phyloP scores from a whole-genome alignment of 2,113 vertebrate species.

The Regulus satrapa region DNA sequence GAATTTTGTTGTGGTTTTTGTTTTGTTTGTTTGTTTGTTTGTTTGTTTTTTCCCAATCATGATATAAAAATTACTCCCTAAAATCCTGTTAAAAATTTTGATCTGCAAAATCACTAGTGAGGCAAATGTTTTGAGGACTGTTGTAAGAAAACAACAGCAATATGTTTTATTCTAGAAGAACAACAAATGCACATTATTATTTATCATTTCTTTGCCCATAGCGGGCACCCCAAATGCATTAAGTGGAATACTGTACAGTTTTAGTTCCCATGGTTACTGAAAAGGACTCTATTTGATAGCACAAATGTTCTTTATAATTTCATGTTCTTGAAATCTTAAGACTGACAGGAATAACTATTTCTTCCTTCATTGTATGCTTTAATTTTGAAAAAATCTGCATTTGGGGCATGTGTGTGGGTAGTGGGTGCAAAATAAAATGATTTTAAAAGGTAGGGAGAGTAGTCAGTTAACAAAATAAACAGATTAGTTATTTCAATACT shows the following conservation, averaged over 20 bases:
- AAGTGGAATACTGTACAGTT: neutral
- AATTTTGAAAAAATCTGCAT: neutral
- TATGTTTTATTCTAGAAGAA: neutral
- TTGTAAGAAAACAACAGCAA: neutral
- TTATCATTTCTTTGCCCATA: neutral
- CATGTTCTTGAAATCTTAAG: neutral
- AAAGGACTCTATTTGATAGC: neutral
- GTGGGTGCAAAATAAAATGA: neutral
- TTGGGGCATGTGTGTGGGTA: fast-evolving
- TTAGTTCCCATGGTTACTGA: neutral
- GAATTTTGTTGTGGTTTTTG: too few species aligned
- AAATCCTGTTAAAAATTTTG: neutral
- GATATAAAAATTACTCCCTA: neutral
- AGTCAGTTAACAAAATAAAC: neutral
- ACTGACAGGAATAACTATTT: neutral
- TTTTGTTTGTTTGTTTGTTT: too few species aligned
- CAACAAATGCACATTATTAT: neutral
- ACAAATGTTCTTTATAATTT: neutral
- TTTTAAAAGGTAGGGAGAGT: neutral
- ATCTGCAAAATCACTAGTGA: neutral
- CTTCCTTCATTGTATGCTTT: neutral
- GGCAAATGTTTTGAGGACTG: neutral
- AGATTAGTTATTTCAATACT: neutral
- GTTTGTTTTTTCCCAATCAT: neutral
- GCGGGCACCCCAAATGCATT: neutral